Evolutionary conservation across 2,797 vertebrate genomes (phyloP).

Genomic region (Diglossa cyanea): DNA sequence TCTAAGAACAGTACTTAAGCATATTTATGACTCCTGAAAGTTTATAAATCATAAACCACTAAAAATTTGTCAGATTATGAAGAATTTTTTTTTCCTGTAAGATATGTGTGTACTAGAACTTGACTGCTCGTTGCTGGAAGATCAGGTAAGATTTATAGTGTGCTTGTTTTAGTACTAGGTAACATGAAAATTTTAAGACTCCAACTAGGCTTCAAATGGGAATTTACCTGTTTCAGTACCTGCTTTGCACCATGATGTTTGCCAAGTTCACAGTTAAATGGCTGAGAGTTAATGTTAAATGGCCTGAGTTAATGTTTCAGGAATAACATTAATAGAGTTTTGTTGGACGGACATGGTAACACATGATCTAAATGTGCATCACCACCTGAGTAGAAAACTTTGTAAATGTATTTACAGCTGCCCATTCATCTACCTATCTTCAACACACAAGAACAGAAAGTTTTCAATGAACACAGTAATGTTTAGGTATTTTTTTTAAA

Average conservation of each 20-base stretch:
- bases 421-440: not conserved
- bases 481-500: not conserved
- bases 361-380: not conserved
- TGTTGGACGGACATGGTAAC: not conserved
- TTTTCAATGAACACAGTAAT: not conserved
- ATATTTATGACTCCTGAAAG: not conserved
- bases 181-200: not conserved
- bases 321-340: not conserved
- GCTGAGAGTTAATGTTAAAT: not conserved
- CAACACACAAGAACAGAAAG: not conserved
- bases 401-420: not conserved
- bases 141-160: not conserved
- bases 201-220: not conserved
- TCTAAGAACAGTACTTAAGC: not conserved
- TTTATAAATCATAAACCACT: not conserved
- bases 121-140: not conserved
- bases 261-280: not conserved
- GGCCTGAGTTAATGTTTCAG: not conserved
- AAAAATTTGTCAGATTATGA: not conserved
- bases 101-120: accelerated
- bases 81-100: not conserved
- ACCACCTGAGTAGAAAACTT: not conserved
- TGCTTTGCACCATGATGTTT: not conserved
- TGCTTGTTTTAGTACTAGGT: not conserved
- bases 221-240: not conserved